These are phyloP conservation scores for Arctopsyche grandis DNA, from an alignment of 1,140 invertebrate species.

Conservation along the genomic window DNA sequence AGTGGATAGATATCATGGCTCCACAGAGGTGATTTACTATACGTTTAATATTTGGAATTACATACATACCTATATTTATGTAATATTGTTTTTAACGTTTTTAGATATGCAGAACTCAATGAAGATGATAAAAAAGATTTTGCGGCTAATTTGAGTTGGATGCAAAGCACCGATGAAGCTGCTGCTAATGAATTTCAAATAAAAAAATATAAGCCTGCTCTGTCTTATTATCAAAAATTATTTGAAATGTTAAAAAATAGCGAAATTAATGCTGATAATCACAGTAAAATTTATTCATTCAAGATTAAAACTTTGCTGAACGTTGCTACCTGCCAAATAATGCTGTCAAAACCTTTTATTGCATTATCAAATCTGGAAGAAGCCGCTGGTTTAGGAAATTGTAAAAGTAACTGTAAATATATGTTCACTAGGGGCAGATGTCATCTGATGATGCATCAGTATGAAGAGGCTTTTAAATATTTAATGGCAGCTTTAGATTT, in stretches of 20 bases:
- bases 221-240: constrained; percentile 6
- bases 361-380: not conserved
- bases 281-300: not conserved
- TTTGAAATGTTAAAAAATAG: not conserved
- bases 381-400: constrained; percentile 11
- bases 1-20: constrained; percentile 22
- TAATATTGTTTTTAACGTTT: not conserved
- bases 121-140: not conserved
- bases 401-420: constrained; percentile 8
- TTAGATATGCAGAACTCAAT: not conserved
- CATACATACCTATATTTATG: not conserved
- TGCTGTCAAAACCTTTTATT: not conserved
- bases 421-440: constrained; percentile 4
- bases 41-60: not conserved
- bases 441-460: not conserved
- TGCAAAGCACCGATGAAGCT: constrained; percentile 8
- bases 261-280: not conserved
- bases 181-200: not conserved
- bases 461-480: constrained; percentile 10
- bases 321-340: not conserved
- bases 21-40: not conserved
- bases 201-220: not conserved
- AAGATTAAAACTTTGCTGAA: constrained; percentile 4
- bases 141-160: not conserved
- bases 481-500: not conserved